Evolutionary conservation across 1,140 invertebrate species (phyloP).

Genomic region (Sminthurides bifidus): DNA sequence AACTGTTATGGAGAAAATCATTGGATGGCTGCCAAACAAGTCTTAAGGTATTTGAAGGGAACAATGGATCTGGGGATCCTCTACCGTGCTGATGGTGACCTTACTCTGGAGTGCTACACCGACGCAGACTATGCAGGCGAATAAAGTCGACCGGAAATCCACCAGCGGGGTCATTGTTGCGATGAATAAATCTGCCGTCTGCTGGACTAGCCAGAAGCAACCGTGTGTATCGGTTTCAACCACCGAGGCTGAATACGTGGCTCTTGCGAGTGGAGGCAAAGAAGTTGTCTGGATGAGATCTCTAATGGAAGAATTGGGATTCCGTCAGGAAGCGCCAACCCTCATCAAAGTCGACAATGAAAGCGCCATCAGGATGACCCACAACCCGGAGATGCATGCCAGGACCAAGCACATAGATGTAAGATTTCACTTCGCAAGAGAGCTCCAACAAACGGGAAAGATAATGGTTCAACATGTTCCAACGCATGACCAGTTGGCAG

Average conservation of each 20-base stretch:
- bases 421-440: slow-evolving; percentile 29
- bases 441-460: slow-evolving; percentile 11
- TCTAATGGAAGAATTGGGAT: slow-evolving; percentile 2
- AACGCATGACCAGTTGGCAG: slow-evolving; percentile 24
- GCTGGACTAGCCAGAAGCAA: slow-evolving; percentile 38
- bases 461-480: slow-evolving; percentile 5
- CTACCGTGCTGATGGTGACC: not conserved
- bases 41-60: slow-evolving; percentile 35
- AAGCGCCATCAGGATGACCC: slow-evolving; percentile 17
- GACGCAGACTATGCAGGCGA: slow-evolving; percentile 37
- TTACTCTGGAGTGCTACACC: slow-evolving; percentile 33
- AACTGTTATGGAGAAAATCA: slow-evolving; percentile 18
- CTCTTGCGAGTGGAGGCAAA: not conserved
- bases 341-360: slow-evolving; percentile 21
- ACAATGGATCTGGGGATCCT: slow-evolving; percentile 33
- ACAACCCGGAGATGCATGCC: slow-evolving; percentile 32
- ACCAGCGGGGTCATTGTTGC: not conserved
- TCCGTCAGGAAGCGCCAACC: not conserved
- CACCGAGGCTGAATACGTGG: slow-evolving; percentile 22
- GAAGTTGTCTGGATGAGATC: not conserved
- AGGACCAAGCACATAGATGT: slow-evolving; percentile 34
- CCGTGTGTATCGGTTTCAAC: slow-evolving; percentile 35
- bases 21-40: slow-evolving; percentile 26
- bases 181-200: not conserved
- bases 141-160: slow-evolving; percentile 1